A percentile compares a stretch with the other conserved stretches of the same genome.
phyloP scores from a whole-genome alignment of 2,113 vertebrate species.

The Mugil cephalus region DNA sequence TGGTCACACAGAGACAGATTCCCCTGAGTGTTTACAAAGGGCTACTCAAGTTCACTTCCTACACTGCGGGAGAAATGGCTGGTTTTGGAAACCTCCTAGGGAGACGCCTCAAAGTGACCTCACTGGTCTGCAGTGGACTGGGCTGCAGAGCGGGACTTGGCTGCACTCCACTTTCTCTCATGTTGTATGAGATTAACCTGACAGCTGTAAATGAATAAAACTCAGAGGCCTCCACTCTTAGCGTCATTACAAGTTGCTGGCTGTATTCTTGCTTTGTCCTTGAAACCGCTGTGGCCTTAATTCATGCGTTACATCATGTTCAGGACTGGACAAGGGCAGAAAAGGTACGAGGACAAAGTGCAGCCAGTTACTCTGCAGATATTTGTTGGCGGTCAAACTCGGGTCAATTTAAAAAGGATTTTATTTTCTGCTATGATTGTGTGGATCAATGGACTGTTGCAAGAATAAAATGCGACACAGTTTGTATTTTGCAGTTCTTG shows the following conservation, averaged over 20 bases:
- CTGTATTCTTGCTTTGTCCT: slow-evolving; percentile 53
- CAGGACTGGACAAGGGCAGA: slow-evolving; percentile 37
- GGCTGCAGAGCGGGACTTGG: slow-evolving; percentile 41
- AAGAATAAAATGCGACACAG: not conserved
- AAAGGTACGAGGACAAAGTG: slow-evolving; percentile 19
- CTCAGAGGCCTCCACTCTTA: slow-evolving; percentile 21
- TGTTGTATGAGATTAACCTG: slow-evolving; percentile 45
- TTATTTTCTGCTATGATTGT: slow-evolving; percentile 4
- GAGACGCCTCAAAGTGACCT: slow-evolving; percentile 65
- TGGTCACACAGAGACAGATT: slow-evolving; percentile 34
- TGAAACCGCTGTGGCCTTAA: slow-evolving; percentile 47
- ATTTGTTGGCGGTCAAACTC: not conserved
- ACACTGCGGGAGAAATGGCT: slow-evolving; percentile 53
- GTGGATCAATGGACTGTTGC: not conserved
- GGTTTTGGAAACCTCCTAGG: slow-evolving; percentile 59
- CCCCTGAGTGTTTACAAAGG: slow-evolving; percentile 59
- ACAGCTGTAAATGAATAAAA: slow-evolving; percentile 56
- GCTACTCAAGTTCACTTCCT: slow-evolving; percentile 69
- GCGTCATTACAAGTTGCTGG: slow-evolving; percentile 5
- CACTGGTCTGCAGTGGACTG: slow-evolving; percentile 28
- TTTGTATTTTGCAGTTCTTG: slow-evolving; percentile 10
- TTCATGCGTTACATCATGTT: slow-evolving; percentile 44
- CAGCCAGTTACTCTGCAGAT: slow-evolving; percentile 29
- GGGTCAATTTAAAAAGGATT: slow-evolving; percentile 9
- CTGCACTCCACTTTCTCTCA: slow-evolving; percentile 43